Evolutionary conservation across 2,888 invertebrate genomes (phyloP).

Genomic region (Octodonta nipae): DNA sequence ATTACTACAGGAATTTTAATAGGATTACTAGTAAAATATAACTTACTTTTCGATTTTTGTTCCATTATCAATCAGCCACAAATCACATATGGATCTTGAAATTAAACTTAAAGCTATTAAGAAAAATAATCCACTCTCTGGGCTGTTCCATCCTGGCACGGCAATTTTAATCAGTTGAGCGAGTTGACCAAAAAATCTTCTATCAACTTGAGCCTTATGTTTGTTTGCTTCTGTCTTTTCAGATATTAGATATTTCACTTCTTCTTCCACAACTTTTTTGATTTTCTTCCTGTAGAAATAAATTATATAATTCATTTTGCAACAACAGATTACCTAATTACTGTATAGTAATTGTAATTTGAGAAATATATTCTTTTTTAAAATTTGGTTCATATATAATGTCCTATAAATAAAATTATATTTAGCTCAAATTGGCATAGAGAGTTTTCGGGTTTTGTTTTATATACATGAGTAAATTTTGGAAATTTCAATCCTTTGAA

Average conservation of each 20-base stretch:
- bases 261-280: conserved; percentile 48
- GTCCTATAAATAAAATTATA: no score
- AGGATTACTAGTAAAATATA: not conserved
- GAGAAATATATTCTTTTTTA: no score
- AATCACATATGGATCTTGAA: conserved; percentile 83
- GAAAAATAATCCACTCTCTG: conserved; percentile 60
- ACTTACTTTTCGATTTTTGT: conserved; percentile 79
- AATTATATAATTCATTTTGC: no score
- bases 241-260: conserved; percentile 67
- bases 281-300: conserved; percentile 34
- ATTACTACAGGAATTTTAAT: no score
- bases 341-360: no score
- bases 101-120: conserved; percentile 71
- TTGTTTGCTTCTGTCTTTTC: conserved; percentile 45
- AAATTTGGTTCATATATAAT: no score
- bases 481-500: no score
- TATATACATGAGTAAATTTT: no score
- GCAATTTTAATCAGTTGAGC: conserved; percentile 56
- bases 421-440: no score
- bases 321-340: no score
- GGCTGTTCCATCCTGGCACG: conserved; percentile 64
- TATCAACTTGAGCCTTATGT: conserved; percentile 64
- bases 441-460: no score
- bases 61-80: conserved; percentile 93
- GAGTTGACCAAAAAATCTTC: conserved; percentile 58